These are phyloP conservation scores for Amphiprion percula DNA, from an alignment of 2,113 vertebrate species.

Conservation along the genomic window DNA sequence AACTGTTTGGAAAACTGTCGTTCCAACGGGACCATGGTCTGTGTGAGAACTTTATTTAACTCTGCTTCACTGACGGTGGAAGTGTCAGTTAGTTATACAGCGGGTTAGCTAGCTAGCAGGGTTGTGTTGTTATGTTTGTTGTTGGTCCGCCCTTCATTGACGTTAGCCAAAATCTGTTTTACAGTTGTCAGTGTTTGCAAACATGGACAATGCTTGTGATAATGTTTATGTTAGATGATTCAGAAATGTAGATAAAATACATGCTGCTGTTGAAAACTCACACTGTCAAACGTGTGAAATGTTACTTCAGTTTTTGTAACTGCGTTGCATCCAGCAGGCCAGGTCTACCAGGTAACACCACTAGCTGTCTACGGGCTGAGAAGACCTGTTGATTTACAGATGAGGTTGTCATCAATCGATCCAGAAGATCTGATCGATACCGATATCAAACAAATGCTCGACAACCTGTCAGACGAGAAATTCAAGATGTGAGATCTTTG, in stretches of 20 bases:
- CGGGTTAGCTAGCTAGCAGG: not conserved
- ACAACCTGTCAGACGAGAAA: slow-evolving; percentile 14
- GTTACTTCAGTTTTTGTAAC: not conserved
- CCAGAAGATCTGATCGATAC: not conserved
- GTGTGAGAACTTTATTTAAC: not conserved
- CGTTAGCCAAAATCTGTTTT: slow-evolving; percentile 26
- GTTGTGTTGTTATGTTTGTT: slow-evolving; percentile 14
- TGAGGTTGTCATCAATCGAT: not conserved
- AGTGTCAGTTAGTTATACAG: slow-evolving; percentile 9
- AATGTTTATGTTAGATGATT: not conserved
- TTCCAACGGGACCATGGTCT: slow-evolving; percentile 32
- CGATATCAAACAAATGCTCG: not conserved
- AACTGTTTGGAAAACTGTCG: not conserved
- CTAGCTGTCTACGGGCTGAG: not conserved
- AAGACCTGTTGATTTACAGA: slow-evolving; percentile 18
- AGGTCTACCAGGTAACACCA: not conserved
- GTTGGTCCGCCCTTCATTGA: slow-evolving; percentile 16
- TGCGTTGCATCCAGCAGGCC: not conserved
- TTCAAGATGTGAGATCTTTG: not conserved
- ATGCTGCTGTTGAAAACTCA: not conserved
- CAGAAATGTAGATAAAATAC: not conserved
- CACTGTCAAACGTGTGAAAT: not conserved
- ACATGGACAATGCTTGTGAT: not conserved
- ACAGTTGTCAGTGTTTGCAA: slow-evolving; percentile 5
- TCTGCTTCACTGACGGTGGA: rapidly evolving